Conservation (phyloP, 2,797 vertebrate genomes). For the Microctenopoma lineatum region DNA sequence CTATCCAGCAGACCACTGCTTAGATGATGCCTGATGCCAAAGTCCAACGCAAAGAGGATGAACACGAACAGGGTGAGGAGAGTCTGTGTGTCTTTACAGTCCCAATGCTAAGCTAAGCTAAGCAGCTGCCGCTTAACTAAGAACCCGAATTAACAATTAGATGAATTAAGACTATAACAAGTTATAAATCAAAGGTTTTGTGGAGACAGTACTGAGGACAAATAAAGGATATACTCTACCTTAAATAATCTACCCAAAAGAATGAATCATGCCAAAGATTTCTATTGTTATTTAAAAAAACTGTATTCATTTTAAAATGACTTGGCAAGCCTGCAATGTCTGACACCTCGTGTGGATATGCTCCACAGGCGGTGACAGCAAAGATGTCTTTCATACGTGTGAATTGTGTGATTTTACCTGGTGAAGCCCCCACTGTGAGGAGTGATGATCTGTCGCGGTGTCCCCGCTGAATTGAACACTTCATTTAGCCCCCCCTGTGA, state of each 20-base stretch:
- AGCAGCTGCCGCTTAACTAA: no score
- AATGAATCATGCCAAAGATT: constrained; percentile 20
- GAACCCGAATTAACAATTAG: not conserved
- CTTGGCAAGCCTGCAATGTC: not conserved
- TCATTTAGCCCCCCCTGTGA: constrained; percentile 41
- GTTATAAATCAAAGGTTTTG: not conserved
- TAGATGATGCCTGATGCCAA: no score
- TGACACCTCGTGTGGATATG: constrained; percentile 18
- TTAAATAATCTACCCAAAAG: not conserved
- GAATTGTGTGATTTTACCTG: constrained; percentile 44
- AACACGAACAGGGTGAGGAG: no score
- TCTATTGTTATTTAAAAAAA: constrained; percentile 24
- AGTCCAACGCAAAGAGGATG: no score
- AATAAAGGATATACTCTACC: not conserved
- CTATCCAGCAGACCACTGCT: not conserved
- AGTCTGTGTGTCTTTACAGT: no score
- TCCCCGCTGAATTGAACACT: constrained; percentile 38
- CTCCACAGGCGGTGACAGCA: constrained; percentile 34
- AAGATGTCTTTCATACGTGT: constrained; percentile 11
- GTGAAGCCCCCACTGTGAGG: constrained; percentile 26
- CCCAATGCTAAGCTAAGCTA: no score
- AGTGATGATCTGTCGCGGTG: constrained; percentile 49
- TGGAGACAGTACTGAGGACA: not conserved
- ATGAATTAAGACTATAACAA: not conserved
- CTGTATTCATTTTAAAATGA: constrained; percentile 29